These are phyloP conservation scores for Drosophila glabriapex DNA, from an alignment of 2,888 invertebrate species.

Conservation along the genomic window DNA sequence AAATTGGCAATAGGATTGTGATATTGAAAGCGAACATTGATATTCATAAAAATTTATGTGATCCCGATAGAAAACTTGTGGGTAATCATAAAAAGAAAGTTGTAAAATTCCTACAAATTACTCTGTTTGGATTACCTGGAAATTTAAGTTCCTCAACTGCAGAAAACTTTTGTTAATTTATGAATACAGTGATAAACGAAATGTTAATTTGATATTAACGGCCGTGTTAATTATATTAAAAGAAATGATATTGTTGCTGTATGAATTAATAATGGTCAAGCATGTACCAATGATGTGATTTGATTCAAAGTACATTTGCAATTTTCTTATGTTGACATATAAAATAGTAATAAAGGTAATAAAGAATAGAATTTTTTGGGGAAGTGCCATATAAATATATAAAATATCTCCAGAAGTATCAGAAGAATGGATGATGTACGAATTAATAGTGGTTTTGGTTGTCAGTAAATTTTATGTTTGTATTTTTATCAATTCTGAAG, in stretches of 20 bases:
- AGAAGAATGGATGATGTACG: background rate
- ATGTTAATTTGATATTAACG: background rate
- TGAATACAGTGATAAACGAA: background rate
- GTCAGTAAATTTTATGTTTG: no score
- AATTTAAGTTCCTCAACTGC: background rate
- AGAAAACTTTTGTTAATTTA: background rate
- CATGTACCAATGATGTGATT: background rate
- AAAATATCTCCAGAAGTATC: background rate
- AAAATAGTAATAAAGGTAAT: background rate
- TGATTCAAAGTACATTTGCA: background rate
- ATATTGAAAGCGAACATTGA: background rate
- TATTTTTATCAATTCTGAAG: no score
- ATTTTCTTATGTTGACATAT: background rate
- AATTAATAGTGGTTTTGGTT: no score
- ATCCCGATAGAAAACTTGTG: background rate
- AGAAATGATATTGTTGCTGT: background rate
- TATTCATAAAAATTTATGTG: background rate
- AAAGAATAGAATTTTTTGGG: background rate
- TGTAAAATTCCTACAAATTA: background rate
- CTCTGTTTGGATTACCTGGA: background rate
- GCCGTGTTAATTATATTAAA: background rate
- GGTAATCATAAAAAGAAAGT: background rate
- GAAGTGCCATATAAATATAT: background rate
- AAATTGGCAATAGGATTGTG: background rate
- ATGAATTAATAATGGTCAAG: background rate